phyloP scores from a whole-genome alignment of 2,888 invertebrate genomes.

The Scelioninae gen. 2 region DNA sequence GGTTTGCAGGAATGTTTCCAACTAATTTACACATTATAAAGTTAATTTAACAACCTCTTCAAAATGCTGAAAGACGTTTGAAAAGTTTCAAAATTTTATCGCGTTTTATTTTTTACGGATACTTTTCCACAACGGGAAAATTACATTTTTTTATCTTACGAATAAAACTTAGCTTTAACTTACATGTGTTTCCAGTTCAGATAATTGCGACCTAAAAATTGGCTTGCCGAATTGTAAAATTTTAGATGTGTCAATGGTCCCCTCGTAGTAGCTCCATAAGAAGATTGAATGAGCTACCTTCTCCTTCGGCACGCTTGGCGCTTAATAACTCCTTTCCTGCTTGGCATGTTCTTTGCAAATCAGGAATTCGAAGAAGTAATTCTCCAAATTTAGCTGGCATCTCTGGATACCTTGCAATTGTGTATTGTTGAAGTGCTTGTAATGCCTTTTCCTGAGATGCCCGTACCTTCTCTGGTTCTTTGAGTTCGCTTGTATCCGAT shows the following conservation, averaged over 20 bases:
- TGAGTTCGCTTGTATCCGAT: constrained; percentile 91
- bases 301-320: constrained; percentile 86
- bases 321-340: constrained; percentile 95
- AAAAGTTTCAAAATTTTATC: too few relatives aligned
- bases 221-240: constrained; percentile 16
- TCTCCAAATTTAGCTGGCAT: constrained; percentile 97
- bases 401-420: constrained; percentile 92
- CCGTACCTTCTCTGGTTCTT: constrained; percentile 94
- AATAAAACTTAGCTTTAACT: background rate
- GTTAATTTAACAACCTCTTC: too few relatives aligned
- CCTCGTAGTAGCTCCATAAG: constrained; percentile 96
- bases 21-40: too few relatives aligned
- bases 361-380: constrained; percentile 92
- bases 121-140: too few relatives aligned
- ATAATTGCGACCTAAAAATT: constrained; percentile 25
- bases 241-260: constrained; percentile 82
- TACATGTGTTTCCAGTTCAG: constrained; percentile 55
- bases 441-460: constrained; percentile 96
- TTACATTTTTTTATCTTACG: background rate
- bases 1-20: too few relatives aligned
- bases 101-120: too few relatives aligned
- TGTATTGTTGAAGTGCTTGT: constrained; percentile 94
- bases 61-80: too few relatives aligned
- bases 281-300: constrained; percentile 93
- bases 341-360: constrained; percentile 95